Conservation (phyloP, 2,888 invertebrate genomes). For the Pediacus dermestoides region DNA sequence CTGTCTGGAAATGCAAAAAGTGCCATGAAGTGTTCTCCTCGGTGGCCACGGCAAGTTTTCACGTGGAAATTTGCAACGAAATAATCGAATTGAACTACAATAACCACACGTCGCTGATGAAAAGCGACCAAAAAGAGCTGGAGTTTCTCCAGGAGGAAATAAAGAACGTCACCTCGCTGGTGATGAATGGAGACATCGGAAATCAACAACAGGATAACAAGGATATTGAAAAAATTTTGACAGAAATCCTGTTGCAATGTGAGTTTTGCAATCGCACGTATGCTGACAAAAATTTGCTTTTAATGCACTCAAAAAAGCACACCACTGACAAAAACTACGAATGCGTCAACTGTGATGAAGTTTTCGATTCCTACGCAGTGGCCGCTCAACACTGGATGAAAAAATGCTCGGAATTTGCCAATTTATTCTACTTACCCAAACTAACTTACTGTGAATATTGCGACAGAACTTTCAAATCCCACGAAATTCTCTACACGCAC, state of each 20-base stretch:
- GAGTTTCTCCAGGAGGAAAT: slow-evolving; percentile 13
- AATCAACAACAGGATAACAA: slow-evolving; percentile 18
- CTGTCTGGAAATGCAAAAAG: slow-evolving; percentile 48
- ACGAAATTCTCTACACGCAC: slow-evolving; percentile 56
- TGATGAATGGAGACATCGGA: slow-evolving; percentile 8
- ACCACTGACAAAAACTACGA: slow-evolving; percentile 50
- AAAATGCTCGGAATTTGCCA: slow-evolving; percentile 49
- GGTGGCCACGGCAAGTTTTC: slow-evolving; percentile 37
- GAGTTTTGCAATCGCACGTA: slow-evolving; percentile 61
- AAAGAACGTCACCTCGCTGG: slow-evolving; percentile 10
- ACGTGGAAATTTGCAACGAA: slow-evolving; percentile 37
- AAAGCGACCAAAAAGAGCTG: slow-evolving; percentile 13
- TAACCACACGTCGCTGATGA: too few relatives aligned
- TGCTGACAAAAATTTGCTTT: slow-evolving; percentile 52
- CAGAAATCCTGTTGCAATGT: slow-evolving; percentile 54
- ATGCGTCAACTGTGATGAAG: slow-evolving; percentile 49
- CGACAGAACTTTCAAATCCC: slow-evolving; percentile 52
- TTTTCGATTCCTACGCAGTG: slow-evolving; percentile 53
- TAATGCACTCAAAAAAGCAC: slow-evolving; percentile 49
- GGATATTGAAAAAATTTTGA: slow-evolving; percentile 44
- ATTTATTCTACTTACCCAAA: slow-evolving; percentile 50
- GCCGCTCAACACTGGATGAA: slow-evolving; percentile 57
- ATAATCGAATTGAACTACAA: not conserved
- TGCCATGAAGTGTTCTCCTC: slow-evolving; percentile 49
- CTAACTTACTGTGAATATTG: slow-evolving; percentile 51